phyloP scores from a whole-genome alignment of 1,140 invertebrate species.

The Cecropterus lyciades region DNA sequence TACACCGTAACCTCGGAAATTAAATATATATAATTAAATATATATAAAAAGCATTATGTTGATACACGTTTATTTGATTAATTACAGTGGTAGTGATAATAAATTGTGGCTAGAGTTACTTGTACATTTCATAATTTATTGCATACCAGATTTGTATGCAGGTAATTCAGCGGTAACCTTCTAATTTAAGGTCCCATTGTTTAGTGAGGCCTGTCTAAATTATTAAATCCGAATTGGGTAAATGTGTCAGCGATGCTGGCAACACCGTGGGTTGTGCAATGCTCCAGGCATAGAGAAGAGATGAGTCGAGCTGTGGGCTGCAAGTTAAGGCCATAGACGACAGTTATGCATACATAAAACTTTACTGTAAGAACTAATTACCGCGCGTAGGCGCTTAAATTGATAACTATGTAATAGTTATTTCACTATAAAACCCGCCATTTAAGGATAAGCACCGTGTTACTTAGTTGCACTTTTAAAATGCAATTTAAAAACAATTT shows the following conservation, averaged over 20 bases:
- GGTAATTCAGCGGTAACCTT: conserved; percentile 52
- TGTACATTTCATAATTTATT: conserved; percentile 50
- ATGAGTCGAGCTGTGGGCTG: conserved; percentile 72
- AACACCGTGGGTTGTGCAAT: conserved; percentile 62
- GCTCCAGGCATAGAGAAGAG: conserved; percentile 62
- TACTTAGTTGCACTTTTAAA: conserved; percentile 33
- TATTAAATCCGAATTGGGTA: conserved; percentile 68
- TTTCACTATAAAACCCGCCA: conserved; percentile 28
- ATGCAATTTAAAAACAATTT: conserved; percentile 45
- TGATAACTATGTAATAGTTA: conserved; percentile 40
- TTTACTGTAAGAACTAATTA: conserved; percentile 57
- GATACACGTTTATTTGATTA: conserved; percentile 27
- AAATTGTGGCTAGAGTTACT: conserved; percentile 23
- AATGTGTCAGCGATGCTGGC: conserved; percentile 62
- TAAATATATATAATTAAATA: too few relatives aligned
- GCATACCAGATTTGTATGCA: conserved; percentile 42
- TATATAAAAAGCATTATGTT: not conserved
- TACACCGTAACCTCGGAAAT: not conserved
- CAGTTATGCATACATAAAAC: conserved; percentile 66
- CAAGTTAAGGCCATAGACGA: conserved; percentile 69
- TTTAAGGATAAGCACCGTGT: conserved; percentile 15
- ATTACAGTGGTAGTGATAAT: conserved; percentile 25
- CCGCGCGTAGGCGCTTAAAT: conserved; percentile 51
- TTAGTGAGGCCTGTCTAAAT: conserved; percentile 63
- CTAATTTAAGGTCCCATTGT: conserved; percentile 70